Evolutionary conservation across 2,888 invertebrate species (phyloP), one percentile per base, ranked within the genome.

Genomic region (Pardosa pseudoannulata): DNA sequence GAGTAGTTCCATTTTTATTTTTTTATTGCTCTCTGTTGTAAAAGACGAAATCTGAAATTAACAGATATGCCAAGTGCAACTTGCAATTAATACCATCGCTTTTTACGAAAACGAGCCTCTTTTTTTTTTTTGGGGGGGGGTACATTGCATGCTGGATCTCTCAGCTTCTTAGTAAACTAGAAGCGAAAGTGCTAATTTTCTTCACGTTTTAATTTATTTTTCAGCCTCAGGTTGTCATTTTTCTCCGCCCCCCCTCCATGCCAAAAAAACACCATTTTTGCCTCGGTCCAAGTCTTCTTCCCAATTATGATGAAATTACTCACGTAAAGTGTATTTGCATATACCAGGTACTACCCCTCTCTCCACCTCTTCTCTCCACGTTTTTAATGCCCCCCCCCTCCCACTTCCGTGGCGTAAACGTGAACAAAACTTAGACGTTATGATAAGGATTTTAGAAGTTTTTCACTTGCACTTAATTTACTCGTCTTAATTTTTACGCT

Each of bases 291-390:
- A 67, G 65, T 41, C 56, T 68, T 68, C 74, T 16, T 39, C 65
- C 68, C 74, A 81, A 81, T 81, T 81, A 81, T 68, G 68, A 65
- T 19, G 74, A 81, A 74, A 74, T 81, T 81, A 81, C 74, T 74
- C 62, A 50, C 65, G 73, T 74, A 73, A 80, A 62, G 50, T 73
- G 39, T 74, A 74, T 81, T 81, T 81, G 81, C 81, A 81, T 81
- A 74, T 50, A 39, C 39, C 62, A 9, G 27, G 50, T 56, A 19
- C 31, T 5, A 13, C 29, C 50, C 46, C 41, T 23, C 64, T n/a
- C 29, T 56, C 3, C 13, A 9, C 56, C 56, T n/a, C 23, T 50
- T 68, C 41, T 9, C 29, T n/a, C n/a, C n/a, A n/a, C 41, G 36
- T 41, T 75, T 70, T 70, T 19, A 56, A 56, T 56, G 56, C 56